Conservation (phyloP, 2,888 invertebrate genomes). For the Merodon equestris region DNA sequence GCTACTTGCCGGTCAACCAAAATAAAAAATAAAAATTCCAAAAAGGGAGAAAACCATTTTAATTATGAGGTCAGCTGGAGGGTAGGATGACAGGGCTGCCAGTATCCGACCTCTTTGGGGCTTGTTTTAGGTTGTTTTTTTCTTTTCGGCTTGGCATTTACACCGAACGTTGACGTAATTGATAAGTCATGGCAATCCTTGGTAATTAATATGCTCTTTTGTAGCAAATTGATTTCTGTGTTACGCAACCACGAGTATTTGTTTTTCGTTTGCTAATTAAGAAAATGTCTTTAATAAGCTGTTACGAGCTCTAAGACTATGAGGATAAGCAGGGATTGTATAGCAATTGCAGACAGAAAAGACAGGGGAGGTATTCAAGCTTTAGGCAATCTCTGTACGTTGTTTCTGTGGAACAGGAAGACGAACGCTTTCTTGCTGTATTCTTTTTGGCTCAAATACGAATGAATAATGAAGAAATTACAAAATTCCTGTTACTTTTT, state of each 20-base stretch:
- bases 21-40: not conserved
- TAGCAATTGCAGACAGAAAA: too few species aligned
- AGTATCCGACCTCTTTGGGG: too few species aligned
- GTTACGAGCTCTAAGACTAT: too few species aligned
- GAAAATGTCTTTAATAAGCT: not conserved
- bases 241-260: constrained; percentile 10
- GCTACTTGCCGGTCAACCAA: too few species aligned
- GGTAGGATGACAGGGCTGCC: not conserved
- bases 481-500: too few species aligned
- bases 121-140: not conserved
- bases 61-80: constrained; percentile 16
- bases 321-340: too few species aligned
- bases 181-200: constrained; percentile 12
- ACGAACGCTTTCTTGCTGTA: too few species aligned
- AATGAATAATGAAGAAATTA: too few species aligned
- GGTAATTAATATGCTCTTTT: constrained; percentile 15
- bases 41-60: constrained; percentile 3
- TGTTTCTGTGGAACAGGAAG: too few species aligned
- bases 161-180: constrained; percentile 22
- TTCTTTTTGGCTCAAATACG: too few species aligned
- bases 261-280: constrained; percentile 3
- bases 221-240: constrained; percentile 1
- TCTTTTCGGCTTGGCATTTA: not conserved
- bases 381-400: too few species aligned
- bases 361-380: too few species aligned